Base-by-base conservation (phyloP, 2,888 invertebrate species). In the Dioctria linearis region DNA sequence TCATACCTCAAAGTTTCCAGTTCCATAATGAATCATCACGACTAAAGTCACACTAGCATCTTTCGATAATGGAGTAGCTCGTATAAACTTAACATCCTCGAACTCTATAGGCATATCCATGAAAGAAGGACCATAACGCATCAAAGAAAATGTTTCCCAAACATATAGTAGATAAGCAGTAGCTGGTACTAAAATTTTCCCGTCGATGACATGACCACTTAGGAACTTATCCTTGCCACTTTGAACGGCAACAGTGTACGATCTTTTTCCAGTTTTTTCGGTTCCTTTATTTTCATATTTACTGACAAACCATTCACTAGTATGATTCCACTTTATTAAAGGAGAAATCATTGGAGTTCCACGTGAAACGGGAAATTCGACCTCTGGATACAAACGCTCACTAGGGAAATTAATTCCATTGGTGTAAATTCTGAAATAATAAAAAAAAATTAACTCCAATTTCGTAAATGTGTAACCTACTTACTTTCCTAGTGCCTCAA, bases 311-410 rank as follows among this genome's bases (percentile, higher is more conserved):
- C 95, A 95, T 82, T 94, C 92, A 82, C 93, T 92, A 37, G 92
- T 91, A 85, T 98, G 97, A 84, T 98, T 95, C 97, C 98, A 98
- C 83, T 92, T 92, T n/a, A 98, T 92, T 3, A 95, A 89, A 3
- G 96, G 94, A 0, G 95, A 92, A 63, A 98, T 90, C 92, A 95
- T 95, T 0, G 95, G 94, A 0, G 98, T 98, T 2, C 95, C 94
- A 46, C 94, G 91, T 0, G 96, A 94, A 0, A 98, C 98, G 0
- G 98, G 98, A 88, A 93, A 96, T 61, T 91, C 86, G 0, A 96
- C 90, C 42, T 90, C 87, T 0, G 96, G 95, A 88, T 96, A 97
- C 57, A 98, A 90, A 80, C 93, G 92, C 1, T 94, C 91, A 4
- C 96, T 87, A 82, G 94, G 91, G 2, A 95, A 92, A 85, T 95